Percentiles rank a stretch among this genome's conserved stretches.
Conservation (phyloP, 2,113 vertebrate genomes). For the Antigone vipio region DNA sequence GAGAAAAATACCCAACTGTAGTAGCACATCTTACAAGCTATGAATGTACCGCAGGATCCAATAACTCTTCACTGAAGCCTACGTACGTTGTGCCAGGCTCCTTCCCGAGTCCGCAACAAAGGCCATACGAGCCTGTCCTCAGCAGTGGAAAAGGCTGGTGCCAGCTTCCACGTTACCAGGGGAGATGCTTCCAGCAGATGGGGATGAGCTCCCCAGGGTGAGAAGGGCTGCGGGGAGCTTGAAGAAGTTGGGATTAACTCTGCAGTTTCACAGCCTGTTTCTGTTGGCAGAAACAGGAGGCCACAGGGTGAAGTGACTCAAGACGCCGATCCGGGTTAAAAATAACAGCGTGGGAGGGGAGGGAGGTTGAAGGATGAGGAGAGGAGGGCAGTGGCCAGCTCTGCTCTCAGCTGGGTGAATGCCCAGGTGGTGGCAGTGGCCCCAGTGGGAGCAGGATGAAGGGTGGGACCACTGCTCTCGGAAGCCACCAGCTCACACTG, state of each 20-base stretch:
- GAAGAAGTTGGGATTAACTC: neutral
- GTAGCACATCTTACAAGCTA: neutral
- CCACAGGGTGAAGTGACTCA: neutral
- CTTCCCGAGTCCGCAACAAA: neutral
- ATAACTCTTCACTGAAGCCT: neutral
- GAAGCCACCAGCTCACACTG: fast-evolving
- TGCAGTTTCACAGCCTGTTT: conserved; percentile 9
- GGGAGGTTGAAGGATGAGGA: neutral
- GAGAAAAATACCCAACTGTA: neutral
- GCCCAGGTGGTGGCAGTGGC: fast-evolving
- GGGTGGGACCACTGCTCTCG: neutral
- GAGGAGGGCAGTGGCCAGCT: neutral
- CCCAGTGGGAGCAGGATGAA: fast-evolving
- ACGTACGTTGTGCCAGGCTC: neutral
- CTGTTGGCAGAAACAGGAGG: conserved; percentile 7
- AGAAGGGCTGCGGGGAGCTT: neutral
- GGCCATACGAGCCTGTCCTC: neutral
- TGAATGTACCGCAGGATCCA: neutral
- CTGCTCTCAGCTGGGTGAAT: neutral
- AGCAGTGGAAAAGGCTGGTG: neutral
- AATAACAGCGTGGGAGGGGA: neutral
- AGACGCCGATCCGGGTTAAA: neutral
- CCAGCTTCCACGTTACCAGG: neutral
- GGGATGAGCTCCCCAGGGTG: neutral
- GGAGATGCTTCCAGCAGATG: neutral